Conservation (phyloP, 2,797 vertebrate genomes). For the Phoeniculus purpureus region DNA sequence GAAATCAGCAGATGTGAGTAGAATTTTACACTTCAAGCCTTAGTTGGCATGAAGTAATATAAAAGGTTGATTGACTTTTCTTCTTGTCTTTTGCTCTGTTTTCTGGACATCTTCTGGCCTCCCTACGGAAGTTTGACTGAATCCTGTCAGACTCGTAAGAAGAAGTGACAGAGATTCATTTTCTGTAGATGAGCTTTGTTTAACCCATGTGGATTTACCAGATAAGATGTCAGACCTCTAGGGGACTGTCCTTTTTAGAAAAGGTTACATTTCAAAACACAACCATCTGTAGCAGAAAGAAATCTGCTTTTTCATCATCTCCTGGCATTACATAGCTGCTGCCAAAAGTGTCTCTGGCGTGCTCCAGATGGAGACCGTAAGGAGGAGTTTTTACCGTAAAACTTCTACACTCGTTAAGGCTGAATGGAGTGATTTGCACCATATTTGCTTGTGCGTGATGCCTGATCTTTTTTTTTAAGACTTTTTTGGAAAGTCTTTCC, state of each 20-base stretch:
- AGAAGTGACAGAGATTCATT: slow-evolving; percentile 4
- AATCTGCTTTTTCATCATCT: neutral
- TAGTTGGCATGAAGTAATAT: neutral
- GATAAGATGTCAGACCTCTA: slow-evolving; percentile 32
- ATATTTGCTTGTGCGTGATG: neutral
- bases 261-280: slow-evolving; percentile 56
- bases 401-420: neutral
- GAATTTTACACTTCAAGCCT: slow-evolving; percentile 15
- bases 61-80: neutral
- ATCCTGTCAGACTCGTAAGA: neutral
- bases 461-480: neutral
- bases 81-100: neutral
- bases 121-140: neutral
- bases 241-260: slow-evolving; percentile 42
- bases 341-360: neutral
- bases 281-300: slow-evolving; percentile 45
- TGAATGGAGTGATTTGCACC: neutral
- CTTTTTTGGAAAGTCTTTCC: neutral
- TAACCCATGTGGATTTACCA: neutral
- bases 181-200: slow-evolving; percentile 28
- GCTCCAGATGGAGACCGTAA: neutral
- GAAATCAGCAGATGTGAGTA: slow-evolving; percentile 22
- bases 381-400: neutral
- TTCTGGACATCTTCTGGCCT: neutral
- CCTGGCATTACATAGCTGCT: neutral